Evolutionary conservation across 2,113 vertebrate genomes (phyloP).

Genomic region (Phocoena sinus): DNA sequence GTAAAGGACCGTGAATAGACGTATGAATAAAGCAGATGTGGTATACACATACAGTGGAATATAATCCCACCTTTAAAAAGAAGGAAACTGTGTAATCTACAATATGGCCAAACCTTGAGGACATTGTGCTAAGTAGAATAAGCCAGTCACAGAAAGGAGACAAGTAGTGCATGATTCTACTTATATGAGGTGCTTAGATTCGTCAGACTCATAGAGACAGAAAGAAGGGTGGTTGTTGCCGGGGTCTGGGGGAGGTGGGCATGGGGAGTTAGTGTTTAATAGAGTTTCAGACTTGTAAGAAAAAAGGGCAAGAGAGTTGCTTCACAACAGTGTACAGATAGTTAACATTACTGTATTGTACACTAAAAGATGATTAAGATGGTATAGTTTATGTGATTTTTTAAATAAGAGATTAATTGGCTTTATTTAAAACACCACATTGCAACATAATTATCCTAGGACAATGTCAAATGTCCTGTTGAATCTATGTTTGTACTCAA

Average conservation of each 20-base stretch:
- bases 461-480: conserved; percentile 71
- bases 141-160: neutral
- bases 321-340: neutral
- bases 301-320: neutral
- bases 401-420: conserved; percentile 75
- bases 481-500: conserved; percentile 29
- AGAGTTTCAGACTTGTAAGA: neutral
- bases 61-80: neutral
- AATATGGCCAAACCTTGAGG: neutral
- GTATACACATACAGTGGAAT: neutral
- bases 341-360: neutral
- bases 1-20: too few species aligned
- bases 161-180: neutral
- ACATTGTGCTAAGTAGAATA: neutral
- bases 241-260: neutral
- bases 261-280: neutral
- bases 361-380: neutral
- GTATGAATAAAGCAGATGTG: neutral
- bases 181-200: neutral
- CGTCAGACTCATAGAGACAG: neutral
- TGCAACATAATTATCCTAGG: conserved; percentile 70
- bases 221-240: neutral
- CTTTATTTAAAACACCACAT: conserved; percentile 46
- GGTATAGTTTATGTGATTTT: neutral
- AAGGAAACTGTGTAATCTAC: neutral